Percentiles rank a stretch among this genome's conserved stretches.
Conservation (phyloP, 2,888 invertebrate species). For the Thera obeliscata region DNA sequence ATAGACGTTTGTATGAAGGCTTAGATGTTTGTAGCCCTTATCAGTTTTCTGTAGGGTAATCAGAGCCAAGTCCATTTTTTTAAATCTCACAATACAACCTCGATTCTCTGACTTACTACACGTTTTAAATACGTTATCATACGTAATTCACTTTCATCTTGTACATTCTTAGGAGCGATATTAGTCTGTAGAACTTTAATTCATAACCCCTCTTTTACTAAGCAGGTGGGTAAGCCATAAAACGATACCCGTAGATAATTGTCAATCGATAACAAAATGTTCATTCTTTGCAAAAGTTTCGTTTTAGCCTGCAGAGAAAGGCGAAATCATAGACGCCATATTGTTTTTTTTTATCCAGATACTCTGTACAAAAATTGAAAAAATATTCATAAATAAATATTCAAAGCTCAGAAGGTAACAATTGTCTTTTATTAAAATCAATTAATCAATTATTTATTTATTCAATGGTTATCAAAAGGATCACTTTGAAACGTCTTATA, state of each 20-base stretch:
- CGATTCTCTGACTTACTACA: constrained; percentile 14
- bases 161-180: constrained; percentile 30
- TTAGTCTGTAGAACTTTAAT: constrained; percentile 13
- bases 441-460: no score
- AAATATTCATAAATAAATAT: no score
- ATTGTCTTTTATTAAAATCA: no score
- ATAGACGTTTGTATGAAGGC: no score
- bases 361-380: no score
- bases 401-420: no score
- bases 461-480: no score
- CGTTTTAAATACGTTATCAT: constrained; percentile 28
- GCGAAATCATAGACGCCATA: no score
- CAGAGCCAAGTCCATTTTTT: neutral
- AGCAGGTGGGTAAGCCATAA: constrained; percentile 15
- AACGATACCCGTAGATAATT: neutral
- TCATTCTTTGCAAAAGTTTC: neutral
- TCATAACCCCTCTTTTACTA: constrained; percentile 9
- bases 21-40: no score
- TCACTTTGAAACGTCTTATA: no score
- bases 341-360: no score
- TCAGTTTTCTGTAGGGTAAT: neutral
- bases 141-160: constrained; percentile 35
- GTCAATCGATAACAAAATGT: neutral
- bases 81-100: constrained; percentile 25
- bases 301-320: no score